Base-by-base conservation (phyloP, 1,140 invertebrate species). In the Argopecten irradians region DNA sequence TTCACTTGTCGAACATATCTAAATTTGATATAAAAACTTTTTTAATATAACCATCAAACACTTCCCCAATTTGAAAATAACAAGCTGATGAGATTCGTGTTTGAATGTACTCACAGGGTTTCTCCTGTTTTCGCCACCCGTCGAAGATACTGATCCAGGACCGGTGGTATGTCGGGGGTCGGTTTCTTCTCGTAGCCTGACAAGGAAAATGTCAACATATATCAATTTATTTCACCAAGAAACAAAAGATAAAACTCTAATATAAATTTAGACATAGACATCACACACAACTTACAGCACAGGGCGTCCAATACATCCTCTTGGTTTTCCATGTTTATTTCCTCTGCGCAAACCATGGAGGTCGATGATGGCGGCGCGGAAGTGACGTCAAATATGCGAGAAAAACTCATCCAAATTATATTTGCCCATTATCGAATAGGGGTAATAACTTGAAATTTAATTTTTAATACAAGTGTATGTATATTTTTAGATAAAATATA, bases 51-150 rank as follows among this genome's bases (percentile, higher is more conserved):
- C 55, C n/a, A 28, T 8, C 55, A n/a, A 1, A 28, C 28, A 28
- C 5, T 7, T 28, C 22, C n/a, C 0, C 5, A 28, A 71, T 28
- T 5, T 22, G 55, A n/a, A 16, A 71, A 71, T 71, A 28, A n/a
- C 16, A 16, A 28, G 2, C n/a, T 3, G 5, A 7, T 71, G 22
- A 71, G 16, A 71, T 71, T 7, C 0, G 55, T 71, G 2, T 28
- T 71, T n/a, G 7, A 13, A 13, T 13, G 33, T 41, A 94, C 94
- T 94, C 92, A 95, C 94, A 99, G 97, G 13, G 98, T 98, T 95
- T 99, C 98, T 86, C 98, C 98, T 87, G 98, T 99, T 96, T 98
- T 98, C 0, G 98, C 98, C 86, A 99, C 98, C 96, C 97, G 98
- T 90, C 97, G 96, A 83, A 99, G 96, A 95, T 99, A 99, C 43